Percentiles rank a stretch among this genome's conserved stretches.
Conservation (phyloP, 2,113 vertebrate genomes). For the Sula dactylatra region DNA sequence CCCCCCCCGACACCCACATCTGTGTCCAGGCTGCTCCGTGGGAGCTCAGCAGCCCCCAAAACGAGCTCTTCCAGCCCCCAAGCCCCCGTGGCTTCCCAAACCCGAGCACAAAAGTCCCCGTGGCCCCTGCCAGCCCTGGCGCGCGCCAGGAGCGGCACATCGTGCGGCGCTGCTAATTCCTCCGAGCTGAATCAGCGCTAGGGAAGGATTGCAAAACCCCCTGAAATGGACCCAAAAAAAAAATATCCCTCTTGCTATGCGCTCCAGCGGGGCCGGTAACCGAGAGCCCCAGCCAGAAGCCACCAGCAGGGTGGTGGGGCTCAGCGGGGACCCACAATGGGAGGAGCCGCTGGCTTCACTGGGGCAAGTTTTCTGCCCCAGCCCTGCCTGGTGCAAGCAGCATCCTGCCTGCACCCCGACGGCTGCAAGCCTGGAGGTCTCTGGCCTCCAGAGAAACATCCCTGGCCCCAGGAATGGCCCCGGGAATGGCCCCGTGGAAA, state of each 20-base stretch:
- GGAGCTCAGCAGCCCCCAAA: neutral
- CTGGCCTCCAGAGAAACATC: neutral
- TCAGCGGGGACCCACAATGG: accelerated
- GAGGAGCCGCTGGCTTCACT: accelerated
- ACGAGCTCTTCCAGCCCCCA: neutral
- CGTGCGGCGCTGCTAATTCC: neutral
- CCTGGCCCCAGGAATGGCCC: neutral
- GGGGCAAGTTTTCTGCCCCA: neutral
- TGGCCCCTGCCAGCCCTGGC: neutral
- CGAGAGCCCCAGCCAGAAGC: neutral
- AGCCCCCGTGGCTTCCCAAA: neutral
- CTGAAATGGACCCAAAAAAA: conserved; percentile 4
- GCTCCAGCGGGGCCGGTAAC: neutral
- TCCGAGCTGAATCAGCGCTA: neutral
- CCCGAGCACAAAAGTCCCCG: neutral
- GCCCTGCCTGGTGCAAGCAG: neutral
- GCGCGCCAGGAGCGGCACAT: neutral
- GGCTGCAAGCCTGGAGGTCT: neutral
- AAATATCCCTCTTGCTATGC: neutral
- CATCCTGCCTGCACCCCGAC: neutral
- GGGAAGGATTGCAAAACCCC: conserved; percentile 46
- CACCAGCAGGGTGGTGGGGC: neutral
- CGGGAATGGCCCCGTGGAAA: neutral
- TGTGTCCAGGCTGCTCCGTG: accelerated
- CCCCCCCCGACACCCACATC: accelerated